A percentile compares a stretch with the other conserved stretches of the same genome.
These are phyloP conservation scores for Rhopilema esculentum DNA, from an alignment of 30 jellyfish, hydroid and myxozoan species.

Conservation along the genomic window DNA sequence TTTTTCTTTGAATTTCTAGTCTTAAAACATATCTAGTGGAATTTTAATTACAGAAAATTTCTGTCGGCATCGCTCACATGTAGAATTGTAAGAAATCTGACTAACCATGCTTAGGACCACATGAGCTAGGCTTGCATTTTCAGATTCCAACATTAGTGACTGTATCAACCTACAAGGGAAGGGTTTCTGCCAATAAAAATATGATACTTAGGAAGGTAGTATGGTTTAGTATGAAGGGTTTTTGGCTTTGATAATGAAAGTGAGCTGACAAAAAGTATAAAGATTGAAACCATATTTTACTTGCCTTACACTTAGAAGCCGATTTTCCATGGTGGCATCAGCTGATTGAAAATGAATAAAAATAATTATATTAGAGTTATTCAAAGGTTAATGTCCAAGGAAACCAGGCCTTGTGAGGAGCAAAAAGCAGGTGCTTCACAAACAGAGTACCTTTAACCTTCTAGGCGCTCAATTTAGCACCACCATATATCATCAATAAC, in stretches of 20 bases:
- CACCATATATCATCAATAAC: too few species aligned
- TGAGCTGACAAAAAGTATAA: neutral
- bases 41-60: too few species aligned
- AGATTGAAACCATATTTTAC: neutral
- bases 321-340: conserved; percentile 76
- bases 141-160: conserved; percentile 83
- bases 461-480: neutral
- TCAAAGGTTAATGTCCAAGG: neutral
- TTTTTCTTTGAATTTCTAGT: too few species aligned
- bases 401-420: too few species aligned
- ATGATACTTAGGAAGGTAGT: too few species aligned
- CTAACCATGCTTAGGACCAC: conserved; percentile 56
- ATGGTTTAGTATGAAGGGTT: too few species aligned
- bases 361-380: neutral
- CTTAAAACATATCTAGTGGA: too few species aligned
- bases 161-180: conserved; percentile 55
- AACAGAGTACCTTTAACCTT: too few species aligned
- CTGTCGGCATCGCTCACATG: too few species aligned
- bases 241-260: too few species aligned
- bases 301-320: conserved; percentile 55
- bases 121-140: conserved; percentile 36
- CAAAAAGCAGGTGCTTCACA: neutral
- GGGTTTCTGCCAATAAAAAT: neutral
- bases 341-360: conserved; percentile 17
- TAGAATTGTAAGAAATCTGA: too few species aligned